Evolutionary conservation across 2,113 vertebrate genomes (phyloP), one percentile per base, ranked within the genome.

Genomic region (Grus americana): DNA sequence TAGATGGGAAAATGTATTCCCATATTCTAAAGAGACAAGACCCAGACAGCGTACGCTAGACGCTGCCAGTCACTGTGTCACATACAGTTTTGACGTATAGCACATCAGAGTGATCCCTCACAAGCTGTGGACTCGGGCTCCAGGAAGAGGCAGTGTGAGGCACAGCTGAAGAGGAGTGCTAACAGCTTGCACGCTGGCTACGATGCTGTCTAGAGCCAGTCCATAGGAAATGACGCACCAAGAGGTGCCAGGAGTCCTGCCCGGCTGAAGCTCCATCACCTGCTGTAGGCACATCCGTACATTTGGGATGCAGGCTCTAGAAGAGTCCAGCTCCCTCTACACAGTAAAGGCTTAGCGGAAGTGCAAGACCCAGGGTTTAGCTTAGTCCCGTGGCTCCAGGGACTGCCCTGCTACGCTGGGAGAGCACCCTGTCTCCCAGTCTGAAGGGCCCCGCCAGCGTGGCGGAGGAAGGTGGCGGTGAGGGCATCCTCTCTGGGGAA

Each of bases 361-460:
- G 88, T 55, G 24, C 24, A 67, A 42, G 46, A 78, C 19, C 12
- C 26, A 8, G 4, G 10, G 12, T 49, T 73, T 44, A 38, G 3
- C 27, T 74, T n/a, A 63, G 18, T 78, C 52, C 32, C 1, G 0
- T 49, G 34, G 40, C 36, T 57, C 10, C 24, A 55, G 38, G 17
- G n/a, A 47, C 57, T 55, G 29, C n/a, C 38, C 10, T 54, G 61
- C 11, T 65, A 2, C 24, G n/a, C 79, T 79, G 67, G 61, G 24
- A 79, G 9, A 82, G 29, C 30, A 58, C 9, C 16, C 47, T 5
- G 5, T 36, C 49, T 79, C 36, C 62, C 49, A 73, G 44, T 3
- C 6, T 5, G 11, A 71, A 55, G 46, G 58, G 6, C 15, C 52
- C 1, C 21, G 4, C 2, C 0, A 0, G 10, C 29, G 15, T 12